Base-by-base conservation (phyloP, 1,140 invertebrate species). In the Microplitis demolitor region DNA sequence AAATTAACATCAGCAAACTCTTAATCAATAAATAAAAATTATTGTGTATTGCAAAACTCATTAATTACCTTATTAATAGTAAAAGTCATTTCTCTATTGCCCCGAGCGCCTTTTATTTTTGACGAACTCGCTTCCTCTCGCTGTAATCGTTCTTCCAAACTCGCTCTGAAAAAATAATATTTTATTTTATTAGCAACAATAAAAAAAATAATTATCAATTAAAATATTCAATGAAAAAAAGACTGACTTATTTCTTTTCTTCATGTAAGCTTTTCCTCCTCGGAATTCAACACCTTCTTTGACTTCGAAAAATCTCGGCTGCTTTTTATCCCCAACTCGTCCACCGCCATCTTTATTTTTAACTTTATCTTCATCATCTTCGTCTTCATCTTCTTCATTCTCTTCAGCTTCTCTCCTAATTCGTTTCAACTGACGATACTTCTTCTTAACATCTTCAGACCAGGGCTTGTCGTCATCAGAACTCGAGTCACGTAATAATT, bases 71-170 rank as follows among this genome's bases (percentile, higher is more conserved):
- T 91, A 77, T 90, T 90, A 16, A 90, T 87, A 5, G 86, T 89
- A 74, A 95, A 96, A 14, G 92, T 93, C 91, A 96, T 94, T 87
- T 95, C 93, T 71, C 90, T 90, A 80, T 93, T 94, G 33, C 91
- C 90, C 11, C 91, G 88, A 3, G 90, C 2, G 37, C 90, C 90
- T 6, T 89, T 85, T 14, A 90, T 85, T 76, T 89, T 89, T 0
- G 90, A 81, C n/a, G 87, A 84, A 24, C 86, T 79, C 34, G 84
- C 88, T 79, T 79, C 24, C 24, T 90, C 89, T 58, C 87, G 83
- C 16, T 82, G 78, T 4, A 96, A 80, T 79, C 94, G 88, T 73
- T 95, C 93, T 63, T 90, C 92, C 37, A 96, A 87, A 77, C 90
- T 91, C 14, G 89, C 85, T 82, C 91, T 94, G 79, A 77, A 84